Percentiles rank a stretch among this genome's conserved stretches.
These are phyloP conservation scores for Dynastes maya DNA, from an alignment of 2,888 invertebrate genomes.

Conservation along the genomic window DNA sequence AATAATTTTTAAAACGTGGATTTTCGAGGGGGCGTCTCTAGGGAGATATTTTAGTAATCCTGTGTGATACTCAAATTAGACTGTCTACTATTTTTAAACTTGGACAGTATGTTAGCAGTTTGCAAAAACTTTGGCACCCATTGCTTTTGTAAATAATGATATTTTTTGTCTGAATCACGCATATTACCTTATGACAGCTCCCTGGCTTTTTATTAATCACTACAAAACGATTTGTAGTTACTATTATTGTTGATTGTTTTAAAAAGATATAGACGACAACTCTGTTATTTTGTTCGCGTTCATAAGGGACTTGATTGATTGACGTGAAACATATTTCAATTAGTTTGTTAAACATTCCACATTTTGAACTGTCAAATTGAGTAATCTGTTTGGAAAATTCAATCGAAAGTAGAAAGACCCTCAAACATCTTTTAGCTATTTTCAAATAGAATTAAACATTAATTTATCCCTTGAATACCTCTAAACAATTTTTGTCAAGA, in stretches of 20 bases:
- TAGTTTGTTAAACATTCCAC: not conserved
- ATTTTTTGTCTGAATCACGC: constrained; percentile 54
- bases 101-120: constrained; percentile 54
- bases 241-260: too few relatives aligned
- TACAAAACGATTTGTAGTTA: too few relatives aligned
- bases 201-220: too few relatives aligned
- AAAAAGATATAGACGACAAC: too few relatives aligned
- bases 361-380: not conserved
- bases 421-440: too few relatives aligned
- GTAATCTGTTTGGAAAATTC: not conserved
- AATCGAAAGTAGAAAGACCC: not conserved
- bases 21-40: constrained; percentile 55
- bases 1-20: not conserved
- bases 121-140: constrained; percentile 55
- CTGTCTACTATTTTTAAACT: constrained; percentile 57
- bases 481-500: too few relatives aligned
- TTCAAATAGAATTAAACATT: too few relatives aligned
- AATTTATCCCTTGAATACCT: too few relatives aligned
- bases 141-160: constrained; percentile 57
- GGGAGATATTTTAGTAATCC: constrained; percentile 33
- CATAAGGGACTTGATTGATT: not conserved
- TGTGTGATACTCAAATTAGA: constrained; percentile 57
- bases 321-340: not conserved
- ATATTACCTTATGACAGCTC: constrained; percentile 15
- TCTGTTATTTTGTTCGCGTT: too few relatives aligned